These are phyloP conservation scores for Thalassarche chlororhynchos DNA, from an alignment of 2,113 vertebrate genomes.

Conservation along the genomic window DNA sequence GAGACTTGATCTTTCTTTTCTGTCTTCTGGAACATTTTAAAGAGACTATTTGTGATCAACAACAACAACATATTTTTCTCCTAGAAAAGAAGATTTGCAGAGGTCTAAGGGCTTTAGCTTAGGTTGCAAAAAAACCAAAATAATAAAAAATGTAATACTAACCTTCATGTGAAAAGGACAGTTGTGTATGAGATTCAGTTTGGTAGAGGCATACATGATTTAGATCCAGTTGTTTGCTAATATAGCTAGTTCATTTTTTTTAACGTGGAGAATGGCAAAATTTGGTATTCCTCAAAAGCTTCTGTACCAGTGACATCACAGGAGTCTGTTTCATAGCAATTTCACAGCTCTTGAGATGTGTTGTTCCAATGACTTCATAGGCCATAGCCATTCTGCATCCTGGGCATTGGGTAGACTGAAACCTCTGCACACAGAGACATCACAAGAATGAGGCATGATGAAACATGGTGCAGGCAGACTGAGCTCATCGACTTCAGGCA, in stretches of 20 bases:
- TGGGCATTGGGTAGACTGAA: background rate
- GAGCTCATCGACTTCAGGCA: background rate
- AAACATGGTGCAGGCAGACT: background rate
- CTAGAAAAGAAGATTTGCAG: background rate
- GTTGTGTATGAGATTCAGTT: background rate
- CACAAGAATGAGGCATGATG: background rate
- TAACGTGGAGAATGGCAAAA: background rate
- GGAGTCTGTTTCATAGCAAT: background rate
- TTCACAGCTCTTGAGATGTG: background rate
- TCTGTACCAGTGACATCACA: background rate
- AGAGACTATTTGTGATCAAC: background rate
- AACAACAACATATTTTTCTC: background rate
- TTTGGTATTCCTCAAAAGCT: background rate
- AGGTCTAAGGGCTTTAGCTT: background rate
- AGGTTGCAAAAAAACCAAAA: background rate
- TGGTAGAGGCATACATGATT: background rate
- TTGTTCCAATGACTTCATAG: background rate
- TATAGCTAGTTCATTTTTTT: background rate
- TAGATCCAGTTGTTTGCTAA: background rate
- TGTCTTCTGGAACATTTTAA: background rate
- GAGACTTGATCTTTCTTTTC: background rate
- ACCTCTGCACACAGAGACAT: rapidly evolving
- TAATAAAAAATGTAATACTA: background rate
- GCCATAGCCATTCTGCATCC: background rate
- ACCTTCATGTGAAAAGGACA: background rate